Evolutionary conservation across 2,113 vertebrate species (phyloP).

Genomic region (Triplophysa dalaica): DNA sequence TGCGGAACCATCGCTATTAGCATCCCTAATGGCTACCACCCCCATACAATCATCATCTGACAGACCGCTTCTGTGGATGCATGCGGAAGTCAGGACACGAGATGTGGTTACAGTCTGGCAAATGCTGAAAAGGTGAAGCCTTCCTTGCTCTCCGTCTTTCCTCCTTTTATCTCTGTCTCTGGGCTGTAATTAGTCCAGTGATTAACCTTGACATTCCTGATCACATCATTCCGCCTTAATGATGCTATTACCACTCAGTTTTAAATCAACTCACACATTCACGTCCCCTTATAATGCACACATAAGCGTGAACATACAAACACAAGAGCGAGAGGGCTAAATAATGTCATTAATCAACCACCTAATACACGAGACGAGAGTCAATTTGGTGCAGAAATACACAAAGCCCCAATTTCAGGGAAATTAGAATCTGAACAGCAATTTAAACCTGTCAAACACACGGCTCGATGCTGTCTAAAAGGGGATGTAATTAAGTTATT

Average conservation of each 20-base stretch:
- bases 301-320: conserved; percentile 27
- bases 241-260: conserved; percentile 47
- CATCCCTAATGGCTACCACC: conserved; percentile 13
- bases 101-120: conserved; percentile 21
- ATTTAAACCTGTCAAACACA: background rate
- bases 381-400: background rate
- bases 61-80: background rate
- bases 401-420: background rate
- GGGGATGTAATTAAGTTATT: background rate
- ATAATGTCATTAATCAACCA: conserved; percentile 4
- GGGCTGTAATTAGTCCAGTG: conserved; percentile 51
- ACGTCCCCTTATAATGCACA: conserved; percentile 2
- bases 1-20: conserved; percentile 9
- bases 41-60: conserved; percentile 12
- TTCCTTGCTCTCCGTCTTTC: background rate
- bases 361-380: background rate
- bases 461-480: background rate
- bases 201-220: conserved; percentile 54
- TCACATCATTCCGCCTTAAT: conserved; percentile 50
- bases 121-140: conserved; percentile 16
- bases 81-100: background rate
- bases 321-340: background rate
- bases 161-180: conserved; percentile 41
- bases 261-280: conserved; percentile 45
- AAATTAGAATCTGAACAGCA: background rate